Evolutionary conservation across 2,888 invertebrate genomes (phyloP).

Genomic region (Acrobeloides nanus): DNA sequence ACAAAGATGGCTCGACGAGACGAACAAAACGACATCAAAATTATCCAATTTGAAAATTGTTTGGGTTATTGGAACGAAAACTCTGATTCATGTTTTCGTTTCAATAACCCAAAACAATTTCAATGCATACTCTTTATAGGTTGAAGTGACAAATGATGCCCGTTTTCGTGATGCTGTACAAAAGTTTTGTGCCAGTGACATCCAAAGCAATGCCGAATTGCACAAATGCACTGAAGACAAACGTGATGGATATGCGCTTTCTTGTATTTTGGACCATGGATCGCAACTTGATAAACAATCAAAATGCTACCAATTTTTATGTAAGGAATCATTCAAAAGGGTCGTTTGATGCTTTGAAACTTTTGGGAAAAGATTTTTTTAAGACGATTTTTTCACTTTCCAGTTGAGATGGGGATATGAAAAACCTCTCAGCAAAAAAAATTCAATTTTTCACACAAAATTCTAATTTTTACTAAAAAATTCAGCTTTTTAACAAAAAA

Average conservation of each 20-base stretch:
- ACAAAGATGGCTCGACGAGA: too few species aligned
- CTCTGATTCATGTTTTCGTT: too few species aligned
- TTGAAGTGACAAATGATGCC: constrained; percentile 60
- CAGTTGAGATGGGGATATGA: too few species aligned
- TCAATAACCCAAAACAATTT: neutral
- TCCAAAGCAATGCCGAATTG: constrained; percentile 51
- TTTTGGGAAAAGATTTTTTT: too few species aligned
- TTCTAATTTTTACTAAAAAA: too few species aligned
- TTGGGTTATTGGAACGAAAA: too few species aligned
- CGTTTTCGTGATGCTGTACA: constrained; percentile 62
- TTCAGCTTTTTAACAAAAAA: too few species aligned
- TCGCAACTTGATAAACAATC: constrained; percentile 61
- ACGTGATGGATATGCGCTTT: constrained; percentile 56
- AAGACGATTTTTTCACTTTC: too few species aligned
- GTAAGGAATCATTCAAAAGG: constrained; percentile 27
- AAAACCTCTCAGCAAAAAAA: neutral
- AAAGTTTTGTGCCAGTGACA: constrained; percentile 62
- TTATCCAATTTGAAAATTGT: too few species aligned
- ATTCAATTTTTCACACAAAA: too few species aligned
- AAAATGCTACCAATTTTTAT: constrained; percentile 43
- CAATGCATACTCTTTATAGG: constrained; percentile 1
- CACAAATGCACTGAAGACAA: constrained; percentile 25
- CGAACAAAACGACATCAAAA: too few species aligned
- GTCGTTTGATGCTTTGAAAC: too few species aligned
- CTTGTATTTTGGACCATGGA: constrained; percentile 66